Conservation (phyloP, 2,888 invertebrate species). For the Orchestes rusci region DNA sequence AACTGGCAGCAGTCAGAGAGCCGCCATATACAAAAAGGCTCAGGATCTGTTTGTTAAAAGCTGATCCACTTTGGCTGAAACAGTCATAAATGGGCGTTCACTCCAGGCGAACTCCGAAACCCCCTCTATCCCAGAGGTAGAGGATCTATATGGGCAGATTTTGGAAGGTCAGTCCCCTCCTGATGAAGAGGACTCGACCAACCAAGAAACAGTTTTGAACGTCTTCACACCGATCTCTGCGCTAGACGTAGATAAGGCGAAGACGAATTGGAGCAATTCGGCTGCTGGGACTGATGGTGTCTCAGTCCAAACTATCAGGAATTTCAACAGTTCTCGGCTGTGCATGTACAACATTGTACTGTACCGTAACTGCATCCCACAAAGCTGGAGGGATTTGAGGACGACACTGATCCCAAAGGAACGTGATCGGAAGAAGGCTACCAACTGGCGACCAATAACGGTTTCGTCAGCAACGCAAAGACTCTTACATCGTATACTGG, state of each 20-base stretch:
- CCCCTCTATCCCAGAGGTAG: too few species aligned
- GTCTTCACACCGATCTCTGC: too few species aligned
- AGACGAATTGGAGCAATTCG: too few species aligned
- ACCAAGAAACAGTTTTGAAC: too few species aligned
- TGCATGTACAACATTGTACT: neutral
- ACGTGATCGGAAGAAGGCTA: neutral
- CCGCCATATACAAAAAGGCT: neutral
- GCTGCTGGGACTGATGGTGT: constrained; percentile 15
- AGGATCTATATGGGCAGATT: too few species aligned
- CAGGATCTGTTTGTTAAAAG: too few species aligned
- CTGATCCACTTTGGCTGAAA: too few species aligned
- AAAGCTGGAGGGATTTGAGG: neutral
- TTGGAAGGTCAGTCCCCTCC: too few species aligned
- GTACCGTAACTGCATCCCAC: neutral
- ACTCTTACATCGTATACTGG: constrained; percentile 1
- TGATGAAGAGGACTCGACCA: too few species aligned
- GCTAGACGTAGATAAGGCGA: too few species aligned
- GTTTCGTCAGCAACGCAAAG: neutral
- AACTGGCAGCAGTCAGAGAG: neutral
- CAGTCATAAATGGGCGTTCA: too few species aligned
- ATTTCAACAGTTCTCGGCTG: neutral
- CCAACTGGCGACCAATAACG: constrained; percentile 1
- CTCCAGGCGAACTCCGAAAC: too few species aligned
- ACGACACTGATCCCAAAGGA: constrained; percentile 2
- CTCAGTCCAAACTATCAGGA: constrained; percentile 1